Conservation (phyloP, 1,140 invertebrate species). For the Macrostomum lignano region DNA sequence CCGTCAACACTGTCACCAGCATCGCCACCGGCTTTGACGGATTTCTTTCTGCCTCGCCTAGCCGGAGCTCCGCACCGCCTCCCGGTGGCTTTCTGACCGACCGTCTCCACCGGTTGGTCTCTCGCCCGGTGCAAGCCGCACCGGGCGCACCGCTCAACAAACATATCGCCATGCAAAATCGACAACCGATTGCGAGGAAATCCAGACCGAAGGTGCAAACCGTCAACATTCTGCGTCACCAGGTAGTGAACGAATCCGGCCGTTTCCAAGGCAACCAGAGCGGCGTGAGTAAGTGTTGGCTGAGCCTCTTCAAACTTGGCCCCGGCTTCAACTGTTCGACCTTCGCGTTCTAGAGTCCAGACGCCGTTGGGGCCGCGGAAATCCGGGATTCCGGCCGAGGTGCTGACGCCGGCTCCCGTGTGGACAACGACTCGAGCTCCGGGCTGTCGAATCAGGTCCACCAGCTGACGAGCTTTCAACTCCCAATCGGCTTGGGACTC, state of each 20-base stretch:
- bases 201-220: conserved; percentile 65
- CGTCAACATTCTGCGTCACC: conserved; percentile 90
- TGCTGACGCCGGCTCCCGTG: conserved; percentile 83
- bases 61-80: no score
- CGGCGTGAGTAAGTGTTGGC: conserved; percentile 78
- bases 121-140: conserved; percentile 39
- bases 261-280: conserved; percentile 48
- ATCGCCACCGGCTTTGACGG: no score
- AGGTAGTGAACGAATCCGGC: conserved; percentile 34
- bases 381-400: conserved; percentile 79
- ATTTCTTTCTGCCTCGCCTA: no score
- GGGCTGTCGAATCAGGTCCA: conserved; percentile 42
- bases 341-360: conserved; percentile 80
- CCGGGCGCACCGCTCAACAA: conserved; percentile 61
- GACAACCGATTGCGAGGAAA: conserved; percentile 45
- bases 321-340: conserved; percentile 46
- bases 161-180: conserved; percentile 92
- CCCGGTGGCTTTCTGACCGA: conserved; percentile 11
- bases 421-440: conserved; percentile 68
- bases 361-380: conserved; percentile 50
- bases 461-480: conserved; percentile 45
- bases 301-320: conserved; percentile 63
- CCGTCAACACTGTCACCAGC: no score
- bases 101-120: conserved; percentile 17
- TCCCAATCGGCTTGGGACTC: conserved; percentile 40